Conservation (phyloP, 2,797 vertebrate genomes). For the Chaetodon trifasciatus region DNA sequence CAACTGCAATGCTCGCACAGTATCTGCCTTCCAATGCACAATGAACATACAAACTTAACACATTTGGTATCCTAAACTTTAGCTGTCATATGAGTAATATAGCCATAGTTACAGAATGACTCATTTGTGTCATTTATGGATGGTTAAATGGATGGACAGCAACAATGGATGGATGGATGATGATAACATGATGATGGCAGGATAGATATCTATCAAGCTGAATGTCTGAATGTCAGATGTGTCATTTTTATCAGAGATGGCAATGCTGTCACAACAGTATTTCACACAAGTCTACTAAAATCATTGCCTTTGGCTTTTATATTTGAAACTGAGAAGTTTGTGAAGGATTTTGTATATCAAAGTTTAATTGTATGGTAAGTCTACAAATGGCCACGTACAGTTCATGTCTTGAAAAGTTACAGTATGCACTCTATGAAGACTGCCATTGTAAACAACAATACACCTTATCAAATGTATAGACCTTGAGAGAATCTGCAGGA, state of each 20-base stretch:
- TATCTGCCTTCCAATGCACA: background rate
- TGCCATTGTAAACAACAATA: background rate
- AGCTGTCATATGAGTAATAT: background rate
- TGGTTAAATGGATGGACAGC: conserved; percentile 33
- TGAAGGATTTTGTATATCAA: background rate
- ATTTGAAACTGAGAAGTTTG: background rate
- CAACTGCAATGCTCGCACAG: background rate
- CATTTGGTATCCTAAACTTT: background rate
- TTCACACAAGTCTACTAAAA: conserved; percentile 16
- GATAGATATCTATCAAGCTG: conserved; percentile 42
- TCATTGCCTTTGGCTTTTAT: background rate
- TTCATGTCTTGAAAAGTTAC: background rate
- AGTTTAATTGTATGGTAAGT: background rate
- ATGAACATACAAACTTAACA: background rate
- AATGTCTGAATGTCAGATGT: conserved; percentile 34
- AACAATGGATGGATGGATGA: conserved; percentile 13
- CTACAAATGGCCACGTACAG: background rate
- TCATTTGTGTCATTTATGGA: conserved; percentile 24
- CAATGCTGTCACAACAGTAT: conserved; percentile 34
- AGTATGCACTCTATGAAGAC: background rate
- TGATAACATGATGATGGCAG: conserved; percentile 39
- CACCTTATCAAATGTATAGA: background rate
- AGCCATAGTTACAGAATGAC: background rate
- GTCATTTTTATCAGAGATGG: conserved; percentile 13
- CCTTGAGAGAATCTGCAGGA: no score